Percentiles rank a stretch among this genome's conserved stretches.
Evolutionary conservation across 37 sponge, comb jelly and placozoan genomes (phyloP).

Genomic region (Corticium candelabrum): DNA sequence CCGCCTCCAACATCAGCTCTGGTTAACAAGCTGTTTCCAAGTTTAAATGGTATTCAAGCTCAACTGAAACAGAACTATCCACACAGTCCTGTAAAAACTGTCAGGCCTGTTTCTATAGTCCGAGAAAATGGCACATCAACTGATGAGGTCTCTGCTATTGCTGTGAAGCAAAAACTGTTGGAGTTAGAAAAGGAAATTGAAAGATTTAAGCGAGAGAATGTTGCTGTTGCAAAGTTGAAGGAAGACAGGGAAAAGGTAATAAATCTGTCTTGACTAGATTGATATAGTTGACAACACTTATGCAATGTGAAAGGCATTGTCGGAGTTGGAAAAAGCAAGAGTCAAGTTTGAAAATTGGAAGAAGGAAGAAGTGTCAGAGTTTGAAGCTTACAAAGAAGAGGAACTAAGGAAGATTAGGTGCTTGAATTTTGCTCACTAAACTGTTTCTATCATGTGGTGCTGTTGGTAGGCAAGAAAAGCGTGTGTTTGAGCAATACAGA

Average conservation of each 20-base stretch:
- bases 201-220: slow-evolving; percentile 40
- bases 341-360: slow-evolving; percentile 55
- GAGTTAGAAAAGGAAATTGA: slow-evolving; percentile 71
- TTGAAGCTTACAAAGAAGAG: slow-evolving; percentile 60
- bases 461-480: slow-evolving; percentile 45
- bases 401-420: slow-evolving; percentile 73
- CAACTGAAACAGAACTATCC: too few species aligned
- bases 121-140: not conserved
- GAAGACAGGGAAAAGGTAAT: slow-evolving; percentile 62
- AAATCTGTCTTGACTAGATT: not conserved
- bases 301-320: too few species aligned
- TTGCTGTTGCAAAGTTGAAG: slow-evolving; percentile 38
- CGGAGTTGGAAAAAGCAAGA: slow-evolving; percentile 37
- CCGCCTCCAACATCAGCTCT: slow-evolving; percentile 52
- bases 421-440: not conserved
- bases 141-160: slow-evolving; percentile 10
- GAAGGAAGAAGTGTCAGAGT: slow-evolving; percentile 32
- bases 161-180: slow-evolving; percentile 35
- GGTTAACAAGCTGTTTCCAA: slow-evolving; percentile 60
- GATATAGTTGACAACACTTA: too few species aligned
- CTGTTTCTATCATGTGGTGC: not conserved
- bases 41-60: too few species aligned
- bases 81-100: too few species aligned
- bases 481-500: slow-evolving; percentile 60
- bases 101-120: not conserved